A percentile compares a stretch with the other conserved stretches of the same genome.
Evolutionary conservation across 1,140 invertebrate genomes (phyloP).

Genomic region (Drepana arcuata): DNA sequence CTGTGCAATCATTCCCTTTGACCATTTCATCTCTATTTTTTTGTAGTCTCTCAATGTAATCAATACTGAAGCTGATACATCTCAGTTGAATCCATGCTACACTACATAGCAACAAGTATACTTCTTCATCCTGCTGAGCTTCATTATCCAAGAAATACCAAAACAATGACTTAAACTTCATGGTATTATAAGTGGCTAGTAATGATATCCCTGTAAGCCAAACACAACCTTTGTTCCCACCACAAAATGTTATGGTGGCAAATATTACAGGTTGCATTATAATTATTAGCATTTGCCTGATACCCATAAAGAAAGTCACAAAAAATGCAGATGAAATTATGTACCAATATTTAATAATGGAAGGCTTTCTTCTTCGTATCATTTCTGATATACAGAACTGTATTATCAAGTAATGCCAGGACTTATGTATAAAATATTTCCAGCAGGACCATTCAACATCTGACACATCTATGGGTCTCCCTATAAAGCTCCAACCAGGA

Average conservation of each 20-base stretch:
- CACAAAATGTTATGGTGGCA: constrained; percentile 31
- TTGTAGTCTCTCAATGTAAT: constrained; percentile 37
- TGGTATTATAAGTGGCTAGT: constrained; percentile 47
- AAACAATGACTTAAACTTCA: constrained; percentile 57
- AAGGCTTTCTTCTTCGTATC: constrained; percentile 23
- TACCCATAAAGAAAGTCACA: constrained; percentile 39
- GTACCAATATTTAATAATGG: constrained; percentile 52
- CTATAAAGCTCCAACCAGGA: constrained; percentile 46
- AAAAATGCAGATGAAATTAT: constrained; percentile 50
- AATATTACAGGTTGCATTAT: constrained; percentile 52
- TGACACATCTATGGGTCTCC: constrained; percentile 53
- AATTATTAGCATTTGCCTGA: constrained; percentile 40
- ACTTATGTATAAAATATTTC: constrained; percentile 52
- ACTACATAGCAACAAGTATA: constrained; percentile 57
- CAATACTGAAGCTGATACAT: constrained; percentile 60
- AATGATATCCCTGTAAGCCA: constrained; percentile 45
- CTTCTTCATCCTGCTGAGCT: constrained; percentile 54
- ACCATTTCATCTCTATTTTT: constrained; percentile 4
- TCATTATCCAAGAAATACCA: constrained; percentile 46
- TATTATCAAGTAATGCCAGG: constrained; percentile 42
- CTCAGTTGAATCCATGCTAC: constrained; percentile 62
- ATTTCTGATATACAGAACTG: constrained; percentile 54
- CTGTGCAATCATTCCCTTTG: neutral
- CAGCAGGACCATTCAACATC: constrained; percentile 67
- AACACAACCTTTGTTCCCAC: constrained; percentile 42